Evolutionary conservation across 2,113 vertebrate genomes (phyloP), one percentile per base, ranked within the genome.

Genomic region (Andinoacara biseriatus): DNA sequence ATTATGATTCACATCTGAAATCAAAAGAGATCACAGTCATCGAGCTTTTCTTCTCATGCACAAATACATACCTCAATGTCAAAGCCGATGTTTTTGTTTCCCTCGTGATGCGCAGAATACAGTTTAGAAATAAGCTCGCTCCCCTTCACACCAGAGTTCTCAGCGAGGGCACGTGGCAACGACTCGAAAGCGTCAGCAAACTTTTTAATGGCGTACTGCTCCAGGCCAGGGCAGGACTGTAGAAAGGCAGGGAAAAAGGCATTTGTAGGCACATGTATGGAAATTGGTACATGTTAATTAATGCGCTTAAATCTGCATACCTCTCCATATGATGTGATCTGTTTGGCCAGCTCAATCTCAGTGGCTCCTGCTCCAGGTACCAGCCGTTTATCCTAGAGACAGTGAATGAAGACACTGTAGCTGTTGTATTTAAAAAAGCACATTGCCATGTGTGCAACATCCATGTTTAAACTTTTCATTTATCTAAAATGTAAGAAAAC

Each of bases 141-240:
- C 15, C 96, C 98, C 82, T 97, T 99, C 62, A 99, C 95, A 1
- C 98, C 98, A 6, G 98, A 98, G 89, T 99, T 99, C 92, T 98
- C 98, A 33, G 98, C 97, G 86, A 99, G 91, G 2, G 98, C 96
- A 22, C 98, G 97, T 9, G 98, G 98, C 85, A 99, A 85, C 1
- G 90, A 93, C 95, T 99, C 98, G 59, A 99, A 98, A 3, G 98
- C 97, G 67, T 99, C 98, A 2, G 97, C 98, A 84, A 98, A 99
- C 92, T 99, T 99, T 93, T 99, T 99, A 86, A 99, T 99, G 74
- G 98, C 95, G 24, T 99, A 99, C 5, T 99, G 98, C 85, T 99
- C 98, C 43, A 99, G 96, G 43, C 98, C 98, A 18, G 98, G 98
- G 72, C 97, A 98, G 3, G 97, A 96, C 98, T 99, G 22, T 58